phyloP scores from a whole-genome alignment of 2,888 invertebrate genomes.

The Microchrysa polita region DNA sequence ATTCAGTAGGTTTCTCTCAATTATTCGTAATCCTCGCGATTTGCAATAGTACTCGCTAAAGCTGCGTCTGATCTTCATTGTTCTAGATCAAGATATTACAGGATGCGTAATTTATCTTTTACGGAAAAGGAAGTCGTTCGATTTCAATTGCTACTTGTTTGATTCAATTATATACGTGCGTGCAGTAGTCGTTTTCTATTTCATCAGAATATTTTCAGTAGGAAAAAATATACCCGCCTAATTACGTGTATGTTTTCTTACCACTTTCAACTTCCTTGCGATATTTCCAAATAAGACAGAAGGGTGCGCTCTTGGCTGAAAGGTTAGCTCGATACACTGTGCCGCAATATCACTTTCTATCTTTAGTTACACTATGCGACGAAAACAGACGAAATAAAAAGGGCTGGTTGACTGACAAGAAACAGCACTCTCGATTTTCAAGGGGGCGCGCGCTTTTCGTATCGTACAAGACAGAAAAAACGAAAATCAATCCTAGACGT shows the following conservation, averaged over 20 bases:
- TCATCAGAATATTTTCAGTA: too few relatives aligned
- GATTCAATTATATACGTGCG: neutral
- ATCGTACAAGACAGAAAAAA: neutral
- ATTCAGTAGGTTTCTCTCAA: slow-evolving; percentile 44
- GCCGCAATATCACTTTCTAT: slow-evolving; percentile 21
- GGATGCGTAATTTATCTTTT: neutral
- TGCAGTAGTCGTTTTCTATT: neutral
- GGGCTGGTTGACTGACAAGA: slow-evolving; percentile 24
- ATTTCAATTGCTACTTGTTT: slow-evolving; percentile 13
- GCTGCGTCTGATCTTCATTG: slow-evolving; percentile 51
- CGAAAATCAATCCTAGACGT: slow-evolving; percentile 35
- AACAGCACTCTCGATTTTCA: slow-evolving; percentile 25
- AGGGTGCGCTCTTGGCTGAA: too few relatives aligned
- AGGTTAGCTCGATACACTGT: neutral
- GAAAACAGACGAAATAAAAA: slow-evolving; percentile 17
- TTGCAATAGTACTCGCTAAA: slow-evolving; percentile 45
- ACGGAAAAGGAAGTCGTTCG: neutral
- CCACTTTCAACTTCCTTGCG: too few relatives aligned
- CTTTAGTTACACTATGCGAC: slow-evolving; percentile 30
- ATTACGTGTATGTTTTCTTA: too few relatives aligned
- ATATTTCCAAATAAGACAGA: too few relatives aligned
- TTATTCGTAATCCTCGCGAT: slow-evolving; percentile 46
- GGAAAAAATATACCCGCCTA: too few relatives aligned
- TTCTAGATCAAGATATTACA: slow-evolving; percentile 31
- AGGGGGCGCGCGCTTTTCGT: neutral